Conservation (phyloP, 2,888 invertebrate species). For the Cryptus armator region DNA sequence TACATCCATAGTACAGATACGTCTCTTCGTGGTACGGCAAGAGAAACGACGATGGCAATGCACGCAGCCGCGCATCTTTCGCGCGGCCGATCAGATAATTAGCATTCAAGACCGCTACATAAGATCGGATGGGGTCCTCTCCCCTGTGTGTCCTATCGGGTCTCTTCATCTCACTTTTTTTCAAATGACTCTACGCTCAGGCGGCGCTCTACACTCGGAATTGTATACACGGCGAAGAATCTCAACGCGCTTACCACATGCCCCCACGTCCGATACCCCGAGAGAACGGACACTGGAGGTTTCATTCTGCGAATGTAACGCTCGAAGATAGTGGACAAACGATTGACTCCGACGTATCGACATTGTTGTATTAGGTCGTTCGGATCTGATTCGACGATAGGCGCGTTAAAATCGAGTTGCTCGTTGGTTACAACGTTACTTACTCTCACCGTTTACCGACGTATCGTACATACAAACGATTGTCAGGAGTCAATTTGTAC, state of each 20-base stretch:
- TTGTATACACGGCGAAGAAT: slow-evolving; percentile 1
- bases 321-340: slow-evolving; percentile 48
- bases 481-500: background rate
- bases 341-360: slow-evolving; percentile 64
- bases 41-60: slow-evolving; percentile 41
- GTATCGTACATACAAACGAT: background rate
- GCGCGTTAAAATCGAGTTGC: slow-evolving; percentile 11
- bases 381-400: slow-evolving; percentile 59
- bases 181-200: slow-evolving; percentile 75
- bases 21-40: background rate
- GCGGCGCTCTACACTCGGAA: slow-evolving; percentile 13
- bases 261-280: slow-evolving; percentile 47
- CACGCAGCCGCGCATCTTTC: slow-evolving; percentile 53
- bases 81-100: slow-evolving; percentile 81
- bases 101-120: slow-evolving; percentile 78
- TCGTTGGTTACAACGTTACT: slow-evolving; percentile 4
- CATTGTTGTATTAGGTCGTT: slow-evolving; percentile 65
- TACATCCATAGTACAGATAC: slow-evolving; percentile 19
- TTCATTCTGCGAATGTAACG: slow-evolving; percentile 54
- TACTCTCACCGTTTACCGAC: background rate
- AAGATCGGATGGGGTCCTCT: slow-evolving; percentile 56
- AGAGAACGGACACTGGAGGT: slow-evolving; percentile 10
- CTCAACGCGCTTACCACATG: slow-evolving; percentile 18
- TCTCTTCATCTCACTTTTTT: slow-evolving; percentile 74
- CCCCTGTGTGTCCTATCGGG: slow-evolving; percentile 73